Conservation (phyloP, 2,888 invertebrate genomes). For the Pasiphila rectangulata region DNA sequence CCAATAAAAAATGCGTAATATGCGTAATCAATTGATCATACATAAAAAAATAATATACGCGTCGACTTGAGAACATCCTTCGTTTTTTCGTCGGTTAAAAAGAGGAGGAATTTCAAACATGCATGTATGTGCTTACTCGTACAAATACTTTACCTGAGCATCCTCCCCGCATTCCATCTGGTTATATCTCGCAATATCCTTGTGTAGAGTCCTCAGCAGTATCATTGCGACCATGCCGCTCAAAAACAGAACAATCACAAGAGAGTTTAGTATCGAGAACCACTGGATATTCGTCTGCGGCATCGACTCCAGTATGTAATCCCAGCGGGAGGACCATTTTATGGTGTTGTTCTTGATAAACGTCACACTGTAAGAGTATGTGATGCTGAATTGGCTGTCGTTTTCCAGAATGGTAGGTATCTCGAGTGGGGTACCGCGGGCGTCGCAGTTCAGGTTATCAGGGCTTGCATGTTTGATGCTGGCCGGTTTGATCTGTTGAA, state of each 20-base stretch:
- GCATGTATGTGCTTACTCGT: too few species aligned
- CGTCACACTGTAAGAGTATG: conserved; percentile 92
- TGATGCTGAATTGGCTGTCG: conserved; percentile 82
- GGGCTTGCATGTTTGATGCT: conserved; percentile 78
- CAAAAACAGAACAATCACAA: conserved; percentile 97
- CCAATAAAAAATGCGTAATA: too few species aligned
- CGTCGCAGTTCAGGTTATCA: conserved; percentile 70
- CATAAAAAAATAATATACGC: too few species aligned
- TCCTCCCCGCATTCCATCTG: conserved; percentile 94
- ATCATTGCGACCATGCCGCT: conserved; percentile 99
- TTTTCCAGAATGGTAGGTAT: conserved; percentile 82
- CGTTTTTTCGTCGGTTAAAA: too few species aligned
- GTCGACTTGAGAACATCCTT: too few species aligned
- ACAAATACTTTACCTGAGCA: conserved; percentile 93
- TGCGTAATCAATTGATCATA: too few species aligned
- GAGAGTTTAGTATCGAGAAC: conserved; percentile 98
- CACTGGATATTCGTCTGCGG: conserved; percentile 99
- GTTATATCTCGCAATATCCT: conserved; percentile 99
- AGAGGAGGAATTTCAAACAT: too few species aligned
- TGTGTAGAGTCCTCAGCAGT: conserved; percentile 95
- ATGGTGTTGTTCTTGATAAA: conserved; percentile 90
- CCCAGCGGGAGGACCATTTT: conserved; percentile 99
- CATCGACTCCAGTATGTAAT: conserved; percentile 98
- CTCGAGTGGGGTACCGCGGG: conserved; percentile 83
- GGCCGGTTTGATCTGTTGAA: conserved; percentile 71